phyloP scores from a whole-genome alignment of 2,888 invertebrate genomes.

The Lasioglossum villosulum region DNA sequence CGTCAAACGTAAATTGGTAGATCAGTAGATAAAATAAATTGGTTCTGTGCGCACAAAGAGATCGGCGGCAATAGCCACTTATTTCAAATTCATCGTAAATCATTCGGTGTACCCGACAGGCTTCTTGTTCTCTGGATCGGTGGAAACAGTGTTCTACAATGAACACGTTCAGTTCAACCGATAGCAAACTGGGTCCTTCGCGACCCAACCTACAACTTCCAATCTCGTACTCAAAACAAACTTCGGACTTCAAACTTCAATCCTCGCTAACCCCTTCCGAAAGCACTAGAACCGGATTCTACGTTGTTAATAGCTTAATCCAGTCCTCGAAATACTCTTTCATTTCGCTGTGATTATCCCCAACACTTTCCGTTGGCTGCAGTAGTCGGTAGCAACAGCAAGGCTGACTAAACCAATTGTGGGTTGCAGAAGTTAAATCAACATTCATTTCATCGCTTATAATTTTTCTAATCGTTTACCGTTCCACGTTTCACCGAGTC shows the following conservation, averaged over 20 bases:
- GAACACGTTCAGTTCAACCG: not conserved
- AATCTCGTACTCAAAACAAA: not conserved
- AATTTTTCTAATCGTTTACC: no score
- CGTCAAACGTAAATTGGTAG: conserved; percentile 62
- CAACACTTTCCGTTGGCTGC: not conserved
- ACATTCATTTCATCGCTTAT: no score
- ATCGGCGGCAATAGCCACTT: conserved; percentile 32
- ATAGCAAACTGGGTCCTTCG: not conserved
- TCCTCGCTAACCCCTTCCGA: not conserved
- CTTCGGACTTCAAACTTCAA: not conserved
- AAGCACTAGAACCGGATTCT: not conserved
- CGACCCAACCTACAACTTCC: not conserved
- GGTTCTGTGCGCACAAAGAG: conserved; percentile 31
- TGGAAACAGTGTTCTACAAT: not conserved
- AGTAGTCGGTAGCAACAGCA: not conserved
- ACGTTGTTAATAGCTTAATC: not conserved
- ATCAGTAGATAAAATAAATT: conserved; percentile 57
- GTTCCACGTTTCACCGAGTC: no score
- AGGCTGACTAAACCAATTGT: not conserved
- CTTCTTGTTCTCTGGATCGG: not conserved
- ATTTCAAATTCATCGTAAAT: conserved; percentile 58
- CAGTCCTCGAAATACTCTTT: not conserved
- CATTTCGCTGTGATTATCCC: not conserved
- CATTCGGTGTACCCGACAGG: not conserved
- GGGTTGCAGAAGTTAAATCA: no score